Evolutionary conservation across 2,888 invertebrate species (phyloP), one percentile per base, ranked within the genome.

Genomic region (Melolontha melolontha): DNA sequence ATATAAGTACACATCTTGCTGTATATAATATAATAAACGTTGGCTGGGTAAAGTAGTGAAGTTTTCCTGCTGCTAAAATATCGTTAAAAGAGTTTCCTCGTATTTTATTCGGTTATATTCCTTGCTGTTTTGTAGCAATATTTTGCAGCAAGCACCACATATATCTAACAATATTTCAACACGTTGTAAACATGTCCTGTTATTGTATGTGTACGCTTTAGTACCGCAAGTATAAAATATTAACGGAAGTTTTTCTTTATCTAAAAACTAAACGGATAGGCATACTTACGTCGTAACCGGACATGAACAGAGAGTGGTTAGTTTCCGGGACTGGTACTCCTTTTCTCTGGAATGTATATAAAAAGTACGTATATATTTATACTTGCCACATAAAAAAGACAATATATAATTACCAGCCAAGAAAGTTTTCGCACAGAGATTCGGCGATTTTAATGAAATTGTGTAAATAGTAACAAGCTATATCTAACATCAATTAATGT

Each of bases 111-210:
- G 41, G 22, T 59, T 59, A 42, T 42, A 42, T 41, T 59, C 14
- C 27, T 42, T 59, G 40, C 40, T 34, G 22, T 64, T 22, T 64
- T 14, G 42, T 57, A 41, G 40, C 51, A 57, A 64, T 64, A 55
- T 64, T 54, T 69, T 67, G 79, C 79, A 79, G 78, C 80, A 80
- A 81, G 83, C 82, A 83, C 83, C 82, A 82, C 82, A 82, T 82
- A 82, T 80, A 77, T 83, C 82, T 82, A 82, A 82, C 80, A 78
- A 65, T 47, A 66, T 63, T 57, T 62, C 68, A 39, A 62, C 59
- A 62, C 59, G 34, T 17, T 17, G 27, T 57, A 10, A 34, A 34
- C 34, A 34, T 1, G 34, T 34, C 10, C 10, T 10, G 2, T 34
- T 34, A 34, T 34, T 34, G 34, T 29, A 4, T 6, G 29, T 8